Percentiles rank a stretch among this genome's conserved stretches.
These are phyloP conservation scores for Chaunax sp. DNA, from an alignment of 2,797 vertebrate species.

Conservation along the genomic window DNA sequence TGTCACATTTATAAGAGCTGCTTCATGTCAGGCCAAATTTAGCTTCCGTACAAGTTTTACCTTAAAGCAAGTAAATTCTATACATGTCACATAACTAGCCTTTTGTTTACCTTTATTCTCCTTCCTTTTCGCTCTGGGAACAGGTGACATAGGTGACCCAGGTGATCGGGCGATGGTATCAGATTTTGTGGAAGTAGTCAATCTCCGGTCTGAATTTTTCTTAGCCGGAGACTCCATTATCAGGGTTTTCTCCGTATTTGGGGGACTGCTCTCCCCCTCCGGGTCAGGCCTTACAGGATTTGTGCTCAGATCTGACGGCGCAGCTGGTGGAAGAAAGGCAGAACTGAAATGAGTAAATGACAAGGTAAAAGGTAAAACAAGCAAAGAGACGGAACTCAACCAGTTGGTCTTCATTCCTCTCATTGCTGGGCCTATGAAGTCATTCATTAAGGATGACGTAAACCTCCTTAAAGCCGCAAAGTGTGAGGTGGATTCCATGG, in stretches of 20 bases:
- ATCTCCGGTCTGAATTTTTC: conserved; percentile 55
- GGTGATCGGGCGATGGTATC: conserved; percentile 68
- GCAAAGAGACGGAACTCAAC: conserved; percentile 53
- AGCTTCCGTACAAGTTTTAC: conserved; percentile 9
- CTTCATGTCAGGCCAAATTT: conserved; percentile 20
- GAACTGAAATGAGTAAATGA: conserved; percentile 43
- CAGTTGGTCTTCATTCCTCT: conserved; percentile 75
- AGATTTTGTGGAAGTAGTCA: conserved; percentile 64
- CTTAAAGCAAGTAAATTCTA: conserved; percentile 12
- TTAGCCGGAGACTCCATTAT: conserved; percentile 68
- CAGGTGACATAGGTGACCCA: conserved; percentile 68
- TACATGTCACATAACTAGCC: neutral
- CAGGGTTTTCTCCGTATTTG: conserved; percentile 43
- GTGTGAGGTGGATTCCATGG: conserved; percentile 36
- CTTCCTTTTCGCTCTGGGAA: conserved; percentile 69
- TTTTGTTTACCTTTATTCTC: conserved; percentile 61
- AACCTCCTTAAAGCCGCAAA: conserved; percentile 25
- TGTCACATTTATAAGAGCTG: conserved; percentile 35
- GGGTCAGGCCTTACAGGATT: conserved; percentile 66
- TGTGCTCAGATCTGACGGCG: conserved; percentile 46
- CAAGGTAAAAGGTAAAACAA: conserved; percentile 25
- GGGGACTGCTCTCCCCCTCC: conserved; percentile 73
- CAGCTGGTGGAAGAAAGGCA: conserved; percentile 61
- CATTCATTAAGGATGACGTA: conserved; percentile 29
- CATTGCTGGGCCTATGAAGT: conserved; percentile 19